phyloP scores from a whole-genome alignment of 2,113 vertebrate species.

The Semicossyphus pulcher region DNA sequence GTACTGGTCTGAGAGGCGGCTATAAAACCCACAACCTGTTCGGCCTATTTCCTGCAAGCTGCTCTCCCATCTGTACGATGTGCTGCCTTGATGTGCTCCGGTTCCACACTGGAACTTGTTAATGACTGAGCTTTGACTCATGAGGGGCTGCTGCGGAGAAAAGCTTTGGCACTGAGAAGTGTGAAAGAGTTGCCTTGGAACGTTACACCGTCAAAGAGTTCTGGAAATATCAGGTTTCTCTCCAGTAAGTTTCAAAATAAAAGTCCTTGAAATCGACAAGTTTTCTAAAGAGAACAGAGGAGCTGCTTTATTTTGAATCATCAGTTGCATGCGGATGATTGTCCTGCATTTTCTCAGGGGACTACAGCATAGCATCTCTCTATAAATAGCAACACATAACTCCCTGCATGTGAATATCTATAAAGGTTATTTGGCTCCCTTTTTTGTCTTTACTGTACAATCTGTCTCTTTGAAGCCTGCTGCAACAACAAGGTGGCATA shows the following conservation, averaged over 20 bases:
- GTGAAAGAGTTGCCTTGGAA: neutral
- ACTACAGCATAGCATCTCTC: slow-evolving; percentile 9
- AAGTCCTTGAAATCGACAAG: neutral
- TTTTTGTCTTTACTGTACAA: slow-evolving; percentile 16
- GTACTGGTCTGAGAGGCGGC: slow-evolving; percentile 36
- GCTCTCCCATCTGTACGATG: slow-evolving; percentile 60
- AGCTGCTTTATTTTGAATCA: neutral
- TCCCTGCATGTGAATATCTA: slow-evolving; percentile 41
- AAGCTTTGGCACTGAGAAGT: neutral
- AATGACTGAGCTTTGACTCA: slow-evolving; percentile 56
- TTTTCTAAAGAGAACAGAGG: neutral
- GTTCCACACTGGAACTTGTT: slow-evolving; percentile 36
- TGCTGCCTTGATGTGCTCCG: slow-evolving; percentile 32
- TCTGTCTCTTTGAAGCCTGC: slow-evolving; percentile 25
- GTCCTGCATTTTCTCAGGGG: slow-evolving; percentile 16
- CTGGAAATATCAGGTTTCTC: neutral
- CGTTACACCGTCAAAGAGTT: neutral
- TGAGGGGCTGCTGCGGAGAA: slow-evolving; percentile 23
- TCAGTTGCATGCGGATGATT: slow-evolving; percentile 11
- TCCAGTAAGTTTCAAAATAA: neutral
- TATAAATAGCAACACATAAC: slow-evolving; percentile 52
- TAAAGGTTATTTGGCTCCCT: slow-evolving; percentile 13
- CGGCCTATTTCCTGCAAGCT: slow-evolving; percentile 43
- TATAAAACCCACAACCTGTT: slow-evolving; percentile 55
- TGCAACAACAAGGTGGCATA: slow-evolving; percentile 3